Evolutionary conservation across 2,113 vertebrate species (phyloP), one percentile per base, ranked within the genome.

Genomic region (Argyrosomus japonicus): DNA sequence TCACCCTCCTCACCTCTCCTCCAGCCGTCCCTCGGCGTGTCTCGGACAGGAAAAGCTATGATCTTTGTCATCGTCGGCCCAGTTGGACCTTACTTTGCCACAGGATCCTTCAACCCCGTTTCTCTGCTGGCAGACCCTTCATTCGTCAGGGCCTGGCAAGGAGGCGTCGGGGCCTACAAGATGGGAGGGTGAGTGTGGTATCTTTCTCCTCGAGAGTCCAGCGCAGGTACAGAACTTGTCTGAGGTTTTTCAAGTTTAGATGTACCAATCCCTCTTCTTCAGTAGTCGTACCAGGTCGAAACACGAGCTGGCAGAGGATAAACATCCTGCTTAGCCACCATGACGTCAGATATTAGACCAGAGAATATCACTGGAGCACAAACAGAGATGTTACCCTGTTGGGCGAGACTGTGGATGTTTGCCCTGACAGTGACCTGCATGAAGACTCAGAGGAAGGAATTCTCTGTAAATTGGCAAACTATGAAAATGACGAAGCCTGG

Each of bases 31-130:
- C 94, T 98, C 19, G 97, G 97, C 0, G 96, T 98, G 5, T 63
- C 94, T 11, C 85, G 70, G 0, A 0, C 96, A 23, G 68, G 84
- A 2, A 82, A 79, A 0, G 97, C 97, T 0, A 91, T 97, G 81
- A 93, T 98, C 56, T 97, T 85, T 0, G 95, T 97, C 90, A 97
- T 98, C 82, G 12, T 98, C 3, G 74, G 96, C 5, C 97, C 97
- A 0, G 97, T 98, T 47, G 96, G 97, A 9, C 92, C 97, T 0
- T 98, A 98, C 91, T 98, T 98, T 56, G 32, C 95, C 5, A 96
- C 95, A 0, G 97, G 96, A 0, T 82, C 93, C 43, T 93, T 98
- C 78, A 96, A 64, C 85, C 96, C 97, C 0, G 93, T 98, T 0
- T 96, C 97, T 0, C 95, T 98, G 84, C 90, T 98, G 82, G 97